Base-by-base conservation (phyloP, 2,888 invertebrate species). In the Troilus luridus region DNA sequence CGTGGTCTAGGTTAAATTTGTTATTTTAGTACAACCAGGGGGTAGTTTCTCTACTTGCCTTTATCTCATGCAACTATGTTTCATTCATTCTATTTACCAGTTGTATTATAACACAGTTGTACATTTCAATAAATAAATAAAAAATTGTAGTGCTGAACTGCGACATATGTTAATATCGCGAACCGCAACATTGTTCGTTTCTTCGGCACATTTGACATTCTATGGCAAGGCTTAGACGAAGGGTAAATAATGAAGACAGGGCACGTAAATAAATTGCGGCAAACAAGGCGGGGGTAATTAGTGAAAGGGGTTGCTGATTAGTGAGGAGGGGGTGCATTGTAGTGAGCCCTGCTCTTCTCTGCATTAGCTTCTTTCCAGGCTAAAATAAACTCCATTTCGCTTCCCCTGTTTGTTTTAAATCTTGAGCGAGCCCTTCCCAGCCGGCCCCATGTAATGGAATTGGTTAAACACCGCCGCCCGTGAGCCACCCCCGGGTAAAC, bases 391-490 rank as follows among this genome's bases (percentile, higher is more conserved):
- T n/a, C 89, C 89, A 89, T 89, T 89, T 89, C 64, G 64, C 62
- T 56, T 54, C 89, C 89, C 89, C 89, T 89, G 89, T 89, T 89
- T 89, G 62, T 89, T 89, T 89, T 89, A 89, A 89, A 89, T 89
- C 89, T 89, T 89, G 56, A 24, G 2, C 56, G 56, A 56, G n/a
- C 56, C 85, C 85, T 56, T n/a, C 12, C 0, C 5, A n/a, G n/a
- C 56, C 56, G 56, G 56, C n/a, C 56, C 85, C 7, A 85, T 85
- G 85, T 85, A 85, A 85, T 85, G 85, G 85, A 85, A 85, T 85
- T 85, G 85, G 85, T 85, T 85, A 85, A 85, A 85, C 85, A 85
- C 56, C 12, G 56, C n/a, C 56, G 85, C 21, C 56, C 56, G 58
- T 85, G 72, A 77, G 72, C 72, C 72, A n/a, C 21, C 85, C 85